Conservation (phyloP, 2,113 vertebrate genomes). For the Emydocephalus ijimae region DNA sequence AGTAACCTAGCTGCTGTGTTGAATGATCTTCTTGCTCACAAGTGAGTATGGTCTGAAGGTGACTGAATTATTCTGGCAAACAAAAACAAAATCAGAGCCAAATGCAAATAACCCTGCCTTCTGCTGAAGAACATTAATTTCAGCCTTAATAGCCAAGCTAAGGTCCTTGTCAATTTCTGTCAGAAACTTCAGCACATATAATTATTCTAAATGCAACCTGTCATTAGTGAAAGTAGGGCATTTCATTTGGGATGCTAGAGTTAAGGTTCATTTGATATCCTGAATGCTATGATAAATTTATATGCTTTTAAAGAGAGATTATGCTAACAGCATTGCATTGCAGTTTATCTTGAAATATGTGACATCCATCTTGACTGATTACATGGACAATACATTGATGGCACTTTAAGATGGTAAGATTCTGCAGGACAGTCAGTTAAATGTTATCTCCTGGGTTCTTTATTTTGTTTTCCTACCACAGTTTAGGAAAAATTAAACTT, state of each 20-base stretch:
- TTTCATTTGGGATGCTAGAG: constrained; percentile 24
- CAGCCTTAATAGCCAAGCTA: background rate
- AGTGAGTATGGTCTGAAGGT: background rate
- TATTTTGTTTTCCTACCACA: background rate
- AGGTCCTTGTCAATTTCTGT: constrained; percentile 17
- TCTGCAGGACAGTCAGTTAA: constrained; percentile 21
- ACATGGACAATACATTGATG: constrained; percentile 7
- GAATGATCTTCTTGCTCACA: background rate
- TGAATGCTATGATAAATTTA: constrained; percentile 28
- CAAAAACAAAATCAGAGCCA: background rate
- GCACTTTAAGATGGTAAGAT: constrained; percentile 18
- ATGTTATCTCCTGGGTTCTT: constrained; percentile 11
- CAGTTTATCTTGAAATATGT: constrained; percentile 30
- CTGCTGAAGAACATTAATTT: background rate
- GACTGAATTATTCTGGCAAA: background rate
- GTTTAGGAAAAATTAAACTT: background rate
- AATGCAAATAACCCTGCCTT: background rate
- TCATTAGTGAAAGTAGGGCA: background rate
- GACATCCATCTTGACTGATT: constrained; percentile 27
- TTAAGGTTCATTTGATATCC: constrained; percentile 17
- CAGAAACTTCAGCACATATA: background rate
- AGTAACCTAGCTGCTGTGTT: background rate
- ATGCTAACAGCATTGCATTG: constrained; percentile 20
- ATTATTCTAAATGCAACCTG: background rate
- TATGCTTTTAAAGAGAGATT: constrained; percentile 26